Conservation (phyloP, 2,113 vertebrate genomes). For the Pterocles gutturalis region DNA sequence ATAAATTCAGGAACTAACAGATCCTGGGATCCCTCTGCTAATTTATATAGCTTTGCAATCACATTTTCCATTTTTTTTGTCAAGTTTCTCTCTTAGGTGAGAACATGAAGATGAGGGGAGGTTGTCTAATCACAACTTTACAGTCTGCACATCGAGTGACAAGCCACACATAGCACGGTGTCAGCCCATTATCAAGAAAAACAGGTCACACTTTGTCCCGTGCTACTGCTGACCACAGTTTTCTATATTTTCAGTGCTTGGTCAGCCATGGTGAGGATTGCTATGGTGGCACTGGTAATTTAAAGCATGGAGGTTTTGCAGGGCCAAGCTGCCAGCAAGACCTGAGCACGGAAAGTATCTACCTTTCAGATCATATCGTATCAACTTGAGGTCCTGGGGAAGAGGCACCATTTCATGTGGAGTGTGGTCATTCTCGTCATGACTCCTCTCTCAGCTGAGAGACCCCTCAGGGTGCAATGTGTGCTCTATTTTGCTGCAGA, state of each 20-base stretch:
- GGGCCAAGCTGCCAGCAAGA: neutral
- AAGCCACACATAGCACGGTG: neutral
- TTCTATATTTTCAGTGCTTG: neutral
- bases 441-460: neutral
- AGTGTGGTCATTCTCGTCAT: neutral
- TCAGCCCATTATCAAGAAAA: neutral
- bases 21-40: neutral
- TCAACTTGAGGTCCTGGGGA: neutral
- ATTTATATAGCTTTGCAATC: neutral
- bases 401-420: neutral
- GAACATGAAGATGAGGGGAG: neutral
- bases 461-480: rapidly evolving
- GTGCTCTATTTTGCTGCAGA: neutral
- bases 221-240: neutral
- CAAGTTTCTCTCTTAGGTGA: neutral
- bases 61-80: neutral
- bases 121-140: neutral
- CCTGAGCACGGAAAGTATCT: neutral
- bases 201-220: rapidly evolving
- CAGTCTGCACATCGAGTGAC: neutral
- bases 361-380: neutral
- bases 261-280: neutral
- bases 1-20: neutral
- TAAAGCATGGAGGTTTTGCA: neutral
- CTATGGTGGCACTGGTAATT: neutral